Evolutionary conservation across 2,888 invertebrate species (phyloP), one percentile per base, ranked within the genome.

Genomic region (Maniola hyperantus): DNA sequence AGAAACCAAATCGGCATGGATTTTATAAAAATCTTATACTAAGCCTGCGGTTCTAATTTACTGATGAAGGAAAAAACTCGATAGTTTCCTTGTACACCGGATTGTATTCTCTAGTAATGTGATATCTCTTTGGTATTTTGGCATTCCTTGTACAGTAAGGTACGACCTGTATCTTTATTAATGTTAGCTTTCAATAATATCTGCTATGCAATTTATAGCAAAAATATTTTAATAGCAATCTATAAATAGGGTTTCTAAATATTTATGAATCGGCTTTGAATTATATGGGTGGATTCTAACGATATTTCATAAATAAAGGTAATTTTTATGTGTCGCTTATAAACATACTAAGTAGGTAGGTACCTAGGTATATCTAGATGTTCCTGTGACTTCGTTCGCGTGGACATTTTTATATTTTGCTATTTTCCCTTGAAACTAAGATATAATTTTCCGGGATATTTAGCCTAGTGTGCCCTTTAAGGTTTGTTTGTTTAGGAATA

Each of bases 161-260:
- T 71, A 71, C 67, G 68, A 69, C 55, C 42, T 60, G 62, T 62
- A 66, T 69, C 69, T 50, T 68, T 59, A 72, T 69, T 68, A 72
- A 73, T 72, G 66, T 33, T 50, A 54, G 66, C 58, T 64, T 59
- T 64, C 71, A 65, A 70, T 73, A 67, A 57, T 63, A 68, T 68
- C 65, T 64, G 60, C 36, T 39, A 60, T 61, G 59, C 64, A 67
- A 65, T 71, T 66, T 67, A 69, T 71, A 61, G 26, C 51, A 51
- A 65, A 71, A 62, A 67, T 67, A 71, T 67, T 69, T 69, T 65
- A 48, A 67, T 63, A 63, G 60, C 51, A 15, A 62, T 51, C 48
- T 67, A 69, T 71, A 69, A 69, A 69, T 69, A 69, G 63, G 60
- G 36, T 42, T 65, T 36, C 39, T 59, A 53, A 63, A 71, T 65